A percentile compares a stretch with the other conserved stretches of the same genome.
Conservation (phyloP, 2,113 vertebrate genomes). For the Siniperca knerii region DNA sequence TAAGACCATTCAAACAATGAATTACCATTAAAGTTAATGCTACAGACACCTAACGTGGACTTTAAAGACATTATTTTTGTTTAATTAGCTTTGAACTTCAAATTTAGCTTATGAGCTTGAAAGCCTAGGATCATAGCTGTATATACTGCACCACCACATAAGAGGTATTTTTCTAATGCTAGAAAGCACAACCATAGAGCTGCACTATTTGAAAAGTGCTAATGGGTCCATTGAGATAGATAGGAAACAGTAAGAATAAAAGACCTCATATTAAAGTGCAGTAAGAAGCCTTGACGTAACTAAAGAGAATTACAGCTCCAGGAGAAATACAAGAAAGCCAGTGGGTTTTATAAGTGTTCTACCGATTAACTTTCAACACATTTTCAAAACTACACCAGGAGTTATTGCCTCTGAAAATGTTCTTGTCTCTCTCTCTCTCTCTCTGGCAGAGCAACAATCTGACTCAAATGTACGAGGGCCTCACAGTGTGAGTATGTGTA, state of each 20-base stretch:
- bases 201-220: constrained; percentile 61
- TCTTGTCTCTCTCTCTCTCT: constrained; percentile 33
- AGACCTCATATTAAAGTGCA: constrained; percentile 50
- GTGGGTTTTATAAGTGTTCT: constrained; percentile 42
- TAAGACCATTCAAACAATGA: constrained; percentile 27
- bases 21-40: constrained; percentile 8
- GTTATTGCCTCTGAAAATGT: constrained; percentile 50
- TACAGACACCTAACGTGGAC: neutral
- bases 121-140: constrained; percentile 37
- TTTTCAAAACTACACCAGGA: constrained; percentile 63
- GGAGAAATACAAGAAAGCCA: constrained; percentile 32
- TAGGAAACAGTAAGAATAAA: constrained; percentile 76
- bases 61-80: constrained; percentile 19
- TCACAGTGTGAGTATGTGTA: constrained; percentile 58
- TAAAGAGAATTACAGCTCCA: constrained; percentile 42
- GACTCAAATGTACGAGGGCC: constrained; percentile 53
- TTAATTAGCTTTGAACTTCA: constrained; percentile 68
- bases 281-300: constrained; percentile 43
- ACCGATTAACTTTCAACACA: constrained; percentile 62
- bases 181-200: constrained; percentile 59
- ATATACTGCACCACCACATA: constrained; percentile 6
- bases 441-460: constrained; percentile 23
- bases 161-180: constrained; percentile 53
- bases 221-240: constrained; percentile 71
- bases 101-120: constrained; percentile 13